A percentile compares a stretch with the other conserved stretches of the same genome.
These are phyloP conservation scores for Coleophora flavipennella DNA, from an alignment of 2,888 invertebrate genomes.

Conservation along the genomic window DNA sequence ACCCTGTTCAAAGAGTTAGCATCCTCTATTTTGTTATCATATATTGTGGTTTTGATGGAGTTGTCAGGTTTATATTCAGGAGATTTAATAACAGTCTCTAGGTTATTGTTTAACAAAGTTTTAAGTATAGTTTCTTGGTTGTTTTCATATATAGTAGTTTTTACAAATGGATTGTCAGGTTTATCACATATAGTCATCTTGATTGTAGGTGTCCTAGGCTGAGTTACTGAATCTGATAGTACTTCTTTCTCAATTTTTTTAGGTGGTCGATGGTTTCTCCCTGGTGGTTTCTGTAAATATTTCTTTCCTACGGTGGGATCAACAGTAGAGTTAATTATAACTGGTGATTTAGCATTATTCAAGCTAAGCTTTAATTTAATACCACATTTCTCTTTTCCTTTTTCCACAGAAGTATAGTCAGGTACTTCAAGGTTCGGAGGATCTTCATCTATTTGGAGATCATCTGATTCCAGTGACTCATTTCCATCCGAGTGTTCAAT, in stretches of 20 bases:
- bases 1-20: conserved; percentile 69
- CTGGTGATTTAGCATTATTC: conserved; percentile 63
- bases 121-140: conserved; percentile 48
- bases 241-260: conserved; percentile 54
- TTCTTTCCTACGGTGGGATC: conserved; percentile 53
- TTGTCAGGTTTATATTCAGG: conserved; percentile 50
- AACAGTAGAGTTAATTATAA: conserved; percentile 66
- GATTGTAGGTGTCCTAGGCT: conserved; percentile 48
- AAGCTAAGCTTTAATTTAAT: conserved; percentile 63
- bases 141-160: conserved; percentile 57
- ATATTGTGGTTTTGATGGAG: conserved; percentile 57
- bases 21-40: conserved; percentile 61
- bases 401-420: conserved; percentile 27
- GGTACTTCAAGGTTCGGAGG: conserved; percentile 28
- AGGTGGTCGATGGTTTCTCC: conserved; percentile 51
- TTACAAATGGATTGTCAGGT: conserved; percentile 63
- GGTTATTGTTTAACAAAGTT: conserved; percentile 53
- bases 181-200: conserved; percentile 68
- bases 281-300: conserved; percentile 49
- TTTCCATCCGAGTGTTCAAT: conserved; percentile 47
- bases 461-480: conserved; percentile 38
- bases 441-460: conserved; percentile 23
- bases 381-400: conserved; percentile 56
- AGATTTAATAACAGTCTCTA: conserved; percentile 33
- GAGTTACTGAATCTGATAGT: conserved; percentile 19